Conservation (phyloP, 2,888 invertebrate genomes). For the Phengaris arion region DNA sequence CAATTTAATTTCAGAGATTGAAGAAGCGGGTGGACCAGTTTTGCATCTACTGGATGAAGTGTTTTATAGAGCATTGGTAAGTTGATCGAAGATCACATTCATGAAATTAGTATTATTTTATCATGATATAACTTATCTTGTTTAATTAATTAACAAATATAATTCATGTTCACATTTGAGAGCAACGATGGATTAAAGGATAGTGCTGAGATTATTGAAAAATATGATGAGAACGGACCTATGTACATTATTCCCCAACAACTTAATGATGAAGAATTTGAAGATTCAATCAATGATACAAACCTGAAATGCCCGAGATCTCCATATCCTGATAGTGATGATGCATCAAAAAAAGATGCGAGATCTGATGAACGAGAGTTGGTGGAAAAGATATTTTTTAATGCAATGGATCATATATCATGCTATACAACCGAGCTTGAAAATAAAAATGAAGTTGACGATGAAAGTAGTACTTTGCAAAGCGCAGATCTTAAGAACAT, state of each 20-base stretch:
- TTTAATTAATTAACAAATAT: not conserved
- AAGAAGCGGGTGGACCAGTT: slow-evolving; percentile 63
- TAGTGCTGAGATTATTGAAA: not conserved
- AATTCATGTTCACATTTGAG: not conserved
- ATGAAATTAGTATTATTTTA: not conserved
- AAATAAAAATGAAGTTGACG: not conserved
- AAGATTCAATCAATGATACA: not conserved
- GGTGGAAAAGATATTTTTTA: not conserved
- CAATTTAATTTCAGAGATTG: slow-evolving; percentile 54
- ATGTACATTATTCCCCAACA: not conserved
- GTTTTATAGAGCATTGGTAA: slow-evolving; percentile 56
- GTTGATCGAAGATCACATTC: slow-evolving; percentile 11
- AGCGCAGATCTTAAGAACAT: not conserved
- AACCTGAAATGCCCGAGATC: not conserved
- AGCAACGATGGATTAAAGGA: not conserved
- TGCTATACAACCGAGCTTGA: not conserved
- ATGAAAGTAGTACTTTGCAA: not conserved
- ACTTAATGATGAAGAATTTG: not conserved
- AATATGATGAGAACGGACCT: not conserved
- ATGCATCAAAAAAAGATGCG: not conserved
- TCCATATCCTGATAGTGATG: not conserved
- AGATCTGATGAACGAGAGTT: not conserved
- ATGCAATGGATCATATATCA: not conserved
- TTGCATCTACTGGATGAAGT: slow-evolving; percentile 62
- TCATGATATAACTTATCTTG: not conserved